A percentile compares a stretch with the other conserved stretches of the same genome.
Conservation (phyloP, 2,113 vertebrate species). For the Forbesichthys agassizii region DNA sequence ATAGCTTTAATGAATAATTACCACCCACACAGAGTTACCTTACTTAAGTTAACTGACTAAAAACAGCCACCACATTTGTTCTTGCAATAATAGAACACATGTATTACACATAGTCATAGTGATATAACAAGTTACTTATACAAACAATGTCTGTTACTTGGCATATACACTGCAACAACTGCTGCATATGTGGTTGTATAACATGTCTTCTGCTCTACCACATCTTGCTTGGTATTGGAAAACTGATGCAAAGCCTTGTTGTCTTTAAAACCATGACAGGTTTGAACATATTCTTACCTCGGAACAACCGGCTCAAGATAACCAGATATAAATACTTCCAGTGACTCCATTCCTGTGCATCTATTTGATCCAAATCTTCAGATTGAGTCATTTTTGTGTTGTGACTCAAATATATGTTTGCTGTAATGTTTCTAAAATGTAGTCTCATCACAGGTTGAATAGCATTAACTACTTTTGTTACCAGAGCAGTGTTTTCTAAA, state of each 20-base stretch:
- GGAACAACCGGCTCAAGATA: conserved; percentile 41
- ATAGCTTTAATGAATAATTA: background rate
- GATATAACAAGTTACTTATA: background rate
- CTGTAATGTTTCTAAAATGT: conserved; percentile 1
- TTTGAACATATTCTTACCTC: conserved; percentile 37
- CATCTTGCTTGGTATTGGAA: background rate
- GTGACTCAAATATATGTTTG: conserved; percentile 2
- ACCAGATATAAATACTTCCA: conserved; percentile 22
- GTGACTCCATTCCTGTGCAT: conserved; percentile 24
- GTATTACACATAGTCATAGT: background rate
- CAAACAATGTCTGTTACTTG: too few species aligned
- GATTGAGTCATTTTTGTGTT: conserved; percentile 8
- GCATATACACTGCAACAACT: too few species aligned
- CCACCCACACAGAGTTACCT: conserved; percentile 35
- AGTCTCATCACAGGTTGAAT: conserved; percentile 8
- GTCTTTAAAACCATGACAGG: conserved; percentile 24
- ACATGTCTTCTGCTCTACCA: too few species aligned
- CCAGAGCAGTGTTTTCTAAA: conserved; percentile 1
- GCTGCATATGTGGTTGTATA: too few species aligned
- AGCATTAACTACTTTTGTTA: background rate
- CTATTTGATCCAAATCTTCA: conserved; percentile 6
- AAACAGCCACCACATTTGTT: conserved; percentile 18
- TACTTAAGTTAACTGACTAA: background rate
- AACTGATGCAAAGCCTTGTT: background rate
- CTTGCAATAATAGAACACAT: background rate